Base-by-base conservation (phyloP, 2,113 vertebrate species). In the Anguilla rostrata region DNA sequence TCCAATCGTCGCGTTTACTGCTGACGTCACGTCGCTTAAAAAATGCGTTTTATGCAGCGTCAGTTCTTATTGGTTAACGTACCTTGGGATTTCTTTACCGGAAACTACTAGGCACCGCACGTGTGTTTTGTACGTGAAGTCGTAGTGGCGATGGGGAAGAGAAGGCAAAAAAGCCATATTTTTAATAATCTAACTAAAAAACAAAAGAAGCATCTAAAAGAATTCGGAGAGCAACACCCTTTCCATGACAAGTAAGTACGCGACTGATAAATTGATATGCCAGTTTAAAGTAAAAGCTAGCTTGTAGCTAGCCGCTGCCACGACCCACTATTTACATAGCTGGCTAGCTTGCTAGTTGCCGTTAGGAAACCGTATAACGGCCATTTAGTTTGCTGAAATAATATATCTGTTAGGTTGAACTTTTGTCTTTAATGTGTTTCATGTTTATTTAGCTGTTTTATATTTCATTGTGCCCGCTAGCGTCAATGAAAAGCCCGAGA, bases 181-280 rank as follows among this genome's bases (percentile, higher is more conserved):
- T 88, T 97, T 53, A 94, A 82, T 0, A 84, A 22, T 85, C 92
- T 99, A 87, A 96, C 93, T 39, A 99, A 98, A 90, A 98, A 96
- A 90, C 97, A 98, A 90, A 98, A 96, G 94, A 96, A 96, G 88
- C 98, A 99, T 15, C 91, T 99, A 1, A 94, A 95, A 87, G 97
- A 98, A 16, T 99, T 98, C 86, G 98, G 98, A 91, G 98, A 99
- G 92, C 94, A 98, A 88, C 98, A 99, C 84, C 98, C 98, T 0
- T 98, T 98, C 84, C 91, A 97, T 15, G 98, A 99, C 83, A 88
- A 89, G 98, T 98, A 91, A 92, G 96, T 84, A 29, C 4, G 6
- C 5, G 56, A 46, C 0, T 7, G 57, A 11, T 0, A 56, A n/a
- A n/a, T 34, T 34, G 34, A 34, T 34, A 34, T 34, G 34, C 34